Percentiles rank a stretch among this genome's conserved stretches.
These are phyloP conservation scores for Euspilapteryx auroguttella DNA, from an alignment of 2,888 invertebrate species.

Conservation along the genomic window DNA sequence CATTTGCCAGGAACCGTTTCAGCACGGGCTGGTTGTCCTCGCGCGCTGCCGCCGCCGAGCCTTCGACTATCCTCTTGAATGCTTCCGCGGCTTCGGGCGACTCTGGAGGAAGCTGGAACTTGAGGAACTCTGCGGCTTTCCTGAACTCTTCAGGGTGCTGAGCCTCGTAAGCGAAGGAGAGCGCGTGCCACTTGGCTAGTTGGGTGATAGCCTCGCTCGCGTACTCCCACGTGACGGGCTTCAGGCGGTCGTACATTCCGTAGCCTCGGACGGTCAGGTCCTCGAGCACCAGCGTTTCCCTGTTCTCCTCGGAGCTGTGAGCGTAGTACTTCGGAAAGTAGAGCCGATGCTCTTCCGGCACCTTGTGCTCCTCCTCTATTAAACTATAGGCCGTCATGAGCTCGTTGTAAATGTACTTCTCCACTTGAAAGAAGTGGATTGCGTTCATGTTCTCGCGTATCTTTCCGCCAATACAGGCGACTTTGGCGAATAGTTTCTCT, in stretches of 20 bases:
- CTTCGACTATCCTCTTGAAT: slow-evolving; percentile 7
- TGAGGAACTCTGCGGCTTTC: slow-evolving; percentile 10
- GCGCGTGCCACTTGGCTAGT: slow-evolving; percentile 36
- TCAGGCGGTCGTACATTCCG: slow-evolving; percentile 18
- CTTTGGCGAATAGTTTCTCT: slow-evolving; percentile 22
- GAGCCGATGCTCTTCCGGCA: slow-evolving; percentile 6
- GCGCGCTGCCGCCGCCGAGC: slow-evolving; percentile 10
- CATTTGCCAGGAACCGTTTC: slow-evolving; percentile 10
- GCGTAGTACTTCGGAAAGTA: slow-evolving; percentile 11
- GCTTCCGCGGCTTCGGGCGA: slow-evolving; percentile 6
- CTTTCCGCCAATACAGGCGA: slow-evolving; percentile 18
- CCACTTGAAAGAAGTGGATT: slow-evolving; percentile 5
- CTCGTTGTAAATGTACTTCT: slow-evolving; percentile 4
- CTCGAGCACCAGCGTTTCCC: slow-evolving; percentile 28
- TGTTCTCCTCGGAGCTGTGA: slow-evolving; percentile 6
- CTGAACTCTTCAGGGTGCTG: slow-evolving; percentile 22
- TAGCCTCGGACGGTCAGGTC: slow-evolving; percentile 23
- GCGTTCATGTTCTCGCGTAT: slow-evolving; percentile 13
- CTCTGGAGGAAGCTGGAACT: slow-evolving; percentile 8
- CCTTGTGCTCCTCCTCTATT: slow-evolving; percentile 7
- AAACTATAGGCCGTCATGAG: slow-evolving; percentile 1
- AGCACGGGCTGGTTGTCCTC: slow-evolving; percentile 16
- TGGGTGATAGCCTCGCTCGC: slow-evolving; percentile 18
- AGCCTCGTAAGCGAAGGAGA: slow-evolving; percentile 20
- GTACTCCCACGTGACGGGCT: slow-evolving; percentile 26